A percentile compares a stretch with the other conserved stretches of the same genome.
These are phyloP conservation scores for Phytoseiulus persimilis DNA, from an alignment of 2,888 invertebrate species.

Conservation along the genomic window DNA sequence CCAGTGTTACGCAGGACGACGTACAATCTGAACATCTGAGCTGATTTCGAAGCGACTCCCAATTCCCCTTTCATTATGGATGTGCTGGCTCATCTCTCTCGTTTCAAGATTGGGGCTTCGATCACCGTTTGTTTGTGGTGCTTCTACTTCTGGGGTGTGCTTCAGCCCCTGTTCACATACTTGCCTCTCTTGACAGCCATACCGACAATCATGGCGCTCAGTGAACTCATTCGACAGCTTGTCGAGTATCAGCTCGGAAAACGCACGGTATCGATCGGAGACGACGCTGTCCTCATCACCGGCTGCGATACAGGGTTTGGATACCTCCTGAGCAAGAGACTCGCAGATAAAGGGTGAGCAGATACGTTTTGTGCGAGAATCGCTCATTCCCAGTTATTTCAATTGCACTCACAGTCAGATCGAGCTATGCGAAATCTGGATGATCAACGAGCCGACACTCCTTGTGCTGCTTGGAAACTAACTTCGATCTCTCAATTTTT, in stretches of 20 bases:
- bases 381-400: no score
- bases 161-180: not conserved
- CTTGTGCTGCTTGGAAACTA: no score
- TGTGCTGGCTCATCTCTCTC: not conserved
- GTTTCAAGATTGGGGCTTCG: not conserved
- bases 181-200: not conserved
- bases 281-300: constrained; percentile 17
- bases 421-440: no score
- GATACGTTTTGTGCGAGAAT: no score
- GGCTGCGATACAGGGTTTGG: constrained; percentile 18
- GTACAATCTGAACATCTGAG: not conserved
- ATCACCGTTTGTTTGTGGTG: not conserved
- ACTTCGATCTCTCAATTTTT: not conserved
- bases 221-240: not conserved
- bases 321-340: constrained; percentile 10
- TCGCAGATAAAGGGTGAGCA: not conserved
- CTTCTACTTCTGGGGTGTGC: not conserved
- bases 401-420: no score
- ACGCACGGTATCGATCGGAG: not conserved
- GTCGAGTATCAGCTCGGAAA: not conserved
- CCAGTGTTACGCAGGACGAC: not conserved
- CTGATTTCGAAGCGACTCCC: not conserved
- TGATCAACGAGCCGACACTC: no score
- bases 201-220: not conserved
- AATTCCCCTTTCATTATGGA: not conserved